Conservation (phyloP, 1,140 invertebrate species). For the Neodiprion lecontei region DNA sequence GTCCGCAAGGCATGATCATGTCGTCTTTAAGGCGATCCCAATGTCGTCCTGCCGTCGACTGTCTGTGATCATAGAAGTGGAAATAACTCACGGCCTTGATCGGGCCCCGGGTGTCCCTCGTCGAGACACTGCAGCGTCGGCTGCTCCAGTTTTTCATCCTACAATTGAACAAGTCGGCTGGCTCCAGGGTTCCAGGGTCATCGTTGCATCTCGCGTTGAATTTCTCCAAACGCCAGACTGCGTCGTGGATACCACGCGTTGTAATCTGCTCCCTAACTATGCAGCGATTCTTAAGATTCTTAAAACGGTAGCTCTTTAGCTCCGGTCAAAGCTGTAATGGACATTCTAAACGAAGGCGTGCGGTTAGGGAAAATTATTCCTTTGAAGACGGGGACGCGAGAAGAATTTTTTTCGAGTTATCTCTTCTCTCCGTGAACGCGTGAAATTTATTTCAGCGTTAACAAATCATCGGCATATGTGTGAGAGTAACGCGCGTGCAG, state of each 20-base stretch:
- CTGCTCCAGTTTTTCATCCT: neutral
- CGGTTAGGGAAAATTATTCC: neutral
- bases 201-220: neutral
- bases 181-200: neutral
- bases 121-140: neutral
- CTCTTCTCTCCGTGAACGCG: neutral
- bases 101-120: neutral
- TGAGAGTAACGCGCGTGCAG: neutral
- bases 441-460: slow-evolving; percentile 5
- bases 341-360: neutral
- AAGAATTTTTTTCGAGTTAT: neutral
- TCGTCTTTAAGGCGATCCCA: no score
- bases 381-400: neutral
- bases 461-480: neutral
- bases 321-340: neutral
- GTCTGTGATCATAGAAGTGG: no score
- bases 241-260: neutral
- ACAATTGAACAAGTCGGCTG: neutral
- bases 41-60: no score
- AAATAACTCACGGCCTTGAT: neutral
- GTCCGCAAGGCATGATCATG: no score
- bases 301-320: neutral
- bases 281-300: neutral
- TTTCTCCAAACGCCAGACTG: neutral
- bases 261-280: neutral